Evolutionary conservation across 2,113 vertebrate genomes (phyloP).

Genomic region (Bubo blakistoni): DNA sequence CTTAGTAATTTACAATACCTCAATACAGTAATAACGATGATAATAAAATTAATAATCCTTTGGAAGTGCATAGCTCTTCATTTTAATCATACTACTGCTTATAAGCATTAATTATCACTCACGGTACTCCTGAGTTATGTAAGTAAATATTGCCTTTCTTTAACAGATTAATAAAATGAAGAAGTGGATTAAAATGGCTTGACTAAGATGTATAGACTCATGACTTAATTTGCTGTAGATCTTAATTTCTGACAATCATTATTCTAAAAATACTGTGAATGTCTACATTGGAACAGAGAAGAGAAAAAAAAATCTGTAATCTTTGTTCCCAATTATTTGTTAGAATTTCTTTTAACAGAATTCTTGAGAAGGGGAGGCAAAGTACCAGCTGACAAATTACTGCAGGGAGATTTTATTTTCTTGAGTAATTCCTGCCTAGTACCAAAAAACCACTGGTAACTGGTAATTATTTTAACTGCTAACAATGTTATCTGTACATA

Average conservation of each 20-base stretch:
- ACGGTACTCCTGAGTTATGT: background rate
- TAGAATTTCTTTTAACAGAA: background rate
- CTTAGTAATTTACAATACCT: slow-evolving; percentile 39
- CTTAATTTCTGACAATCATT: background rate
- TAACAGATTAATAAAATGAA: background rate
- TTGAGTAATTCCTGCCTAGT: background rate
- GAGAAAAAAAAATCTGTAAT: background rate
- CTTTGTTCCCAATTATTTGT: background rate
- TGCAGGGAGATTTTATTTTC: background rate
- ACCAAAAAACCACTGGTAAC: background rate
- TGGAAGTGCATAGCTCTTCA: slow-evolving; percentile 15
- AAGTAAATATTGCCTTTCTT: slow-evolving; percentile 44
- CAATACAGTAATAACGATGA: background rate
- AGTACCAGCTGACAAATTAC: background rate
- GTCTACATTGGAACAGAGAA: background rate
- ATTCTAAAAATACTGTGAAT: background rate
- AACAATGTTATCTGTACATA: background rate
- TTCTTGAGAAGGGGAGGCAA: background rate
- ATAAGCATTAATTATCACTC: slow-evolving; percentile 28
- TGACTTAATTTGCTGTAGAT: background rate
- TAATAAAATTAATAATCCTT: slow-evolving; percentile 48
- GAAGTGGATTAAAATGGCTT: background rate
- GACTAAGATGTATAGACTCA: background rate
- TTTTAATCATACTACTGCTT: slow-evolving; percentile 12
- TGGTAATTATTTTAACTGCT: background rate